Evolutionary conservation across 2,888 invertebrate genomes (phyloP).

Genomic region (Drosophila pseudotakahashii): DNA sequence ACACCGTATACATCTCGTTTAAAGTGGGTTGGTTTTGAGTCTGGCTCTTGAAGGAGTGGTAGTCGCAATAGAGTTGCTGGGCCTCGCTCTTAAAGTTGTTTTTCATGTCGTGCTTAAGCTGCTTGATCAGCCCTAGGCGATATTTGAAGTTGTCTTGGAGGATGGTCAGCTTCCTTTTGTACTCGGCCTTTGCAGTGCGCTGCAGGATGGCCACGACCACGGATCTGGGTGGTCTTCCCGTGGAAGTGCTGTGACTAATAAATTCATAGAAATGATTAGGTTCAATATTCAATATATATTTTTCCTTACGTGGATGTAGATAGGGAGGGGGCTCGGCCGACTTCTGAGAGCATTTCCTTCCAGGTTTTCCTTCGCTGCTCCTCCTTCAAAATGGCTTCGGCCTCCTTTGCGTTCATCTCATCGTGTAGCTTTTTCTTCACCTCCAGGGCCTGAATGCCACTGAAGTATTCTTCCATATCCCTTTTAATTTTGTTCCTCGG

Average conservation of each 20-base stretch:
- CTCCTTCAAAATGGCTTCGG: not conserved
- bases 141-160: slow-evolving; percentile 21
- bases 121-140: slow-evolving; percentile 24
- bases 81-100: slow-evolving; percentile 20
- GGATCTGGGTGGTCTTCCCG: not conserved
- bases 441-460: slow-evolving; percentile 2
- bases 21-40: not conserved
- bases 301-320: not conserved
- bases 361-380: not conserved
- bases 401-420: slow-evolving; percentile 9
- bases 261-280: not conserved
- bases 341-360: not conserved
- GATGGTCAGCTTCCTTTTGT: slow-evolving; percentile 12
- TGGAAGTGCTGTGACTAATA: not conserved
- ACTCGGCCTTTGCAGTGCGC: slow-evolving; percentile 18
- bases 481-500: not conserved
- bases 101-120: slow-evolving; percentile 31
- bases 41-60: slow-evolving; percentile 5
- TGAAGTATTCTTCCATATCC: slow-evolving; percentile 4
- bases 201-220: not conserved
- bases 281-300: not conserved
- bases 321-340: not conserved
- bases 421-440: not conserved
- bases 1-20: not conserved
- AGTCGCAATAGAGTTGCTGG: slow-evolving; percentile 26